These are phyloP conservation scores for Bellardia bayeri DNA, from an alignment of 2,888 invertebrate genomes.

Conservation along the genomic window DNA sequence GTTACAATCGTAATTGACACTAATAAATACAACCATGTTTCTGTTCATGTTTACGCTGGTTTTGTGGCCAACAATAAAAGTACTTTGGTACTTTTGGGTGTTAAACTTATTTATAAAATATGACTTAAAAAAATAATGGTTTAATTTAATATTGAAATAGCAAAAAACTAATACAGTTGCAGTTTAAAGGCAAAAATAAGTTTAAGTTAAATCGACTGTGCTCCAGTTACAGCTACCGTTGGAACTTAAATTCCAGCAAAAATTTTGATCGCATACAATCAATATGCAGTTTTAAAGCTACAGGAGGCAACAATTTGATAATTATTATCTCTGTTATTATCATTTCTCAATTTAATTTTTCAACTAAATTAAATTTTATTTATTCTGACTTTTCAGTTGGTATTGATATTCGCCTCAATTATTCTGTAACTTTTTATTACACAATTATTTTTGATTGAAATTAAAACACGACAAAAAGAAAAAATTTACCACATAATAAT, in stretches of 20 bases:
- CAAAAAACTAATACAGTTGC: background rate
- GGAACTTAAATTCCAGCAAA: too few relatives aligned
- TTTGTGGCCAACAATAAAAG: conserved; percentile 58
- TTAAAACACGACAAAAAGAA: background rate
- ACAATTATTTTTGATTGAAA: conserved; percentile 44
- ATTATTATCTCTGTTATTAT: background rate
- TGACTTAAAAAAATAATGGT: background rate
- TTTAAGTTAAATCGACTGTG: too few relatives aligned
- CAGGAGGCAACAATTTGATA: too few relatives aligned
- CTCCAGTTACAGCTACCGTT: too few relatives aligned
- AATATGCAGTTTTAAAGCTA: too few relatives aligned
- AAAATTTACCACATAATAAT: conserved; percentile 14
- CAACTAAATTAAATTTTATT: background rate
- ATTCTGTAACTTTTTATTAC: conserved; percentile 51
- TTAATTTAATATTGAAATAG: background rate
- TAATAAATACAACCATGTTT: conserved; percentile 64
- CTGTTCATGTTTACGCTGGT: conserved; percentile 52
- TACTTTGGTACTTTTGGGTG: conserved; percentile 25
- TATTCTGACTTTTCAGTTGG: conserved; percentile 6
- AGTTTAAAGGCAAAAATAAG: too few relatives aligned
- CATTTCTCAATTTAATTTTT: background rate
- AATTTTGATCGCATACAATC: background rate
- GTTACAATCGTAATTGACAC: conserved; percentile 68
- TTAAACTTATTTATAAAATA: conserved; percentile 25
- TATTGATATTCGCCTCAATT: conserved; percentile 39